Base-by-base conservation (phyloP, 2,888 invertebrate species). In the Prenolepis imparis region DNA sequence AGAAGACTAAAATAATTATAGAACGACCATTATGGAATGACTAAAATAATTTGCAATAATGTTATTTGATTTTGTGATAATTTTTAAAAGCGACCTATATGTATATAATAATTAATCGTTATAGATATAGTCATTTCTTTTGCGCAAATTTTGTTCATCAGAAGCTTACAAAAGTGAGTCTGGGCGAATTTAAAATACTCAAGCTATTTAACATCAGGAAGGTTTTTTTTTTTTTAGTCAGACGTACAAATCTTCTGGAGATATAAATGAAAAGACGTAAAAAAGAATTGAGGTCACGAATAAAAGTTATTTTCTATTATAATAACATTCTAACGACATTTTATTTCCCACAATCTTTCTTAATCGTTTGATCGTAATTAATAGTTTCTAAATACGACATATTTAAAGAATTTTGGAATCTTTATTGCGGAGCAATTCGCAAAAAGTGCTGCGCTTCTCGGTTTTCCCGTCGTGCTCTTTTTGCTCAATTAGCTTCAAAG, bases 401-500 rank as follows among this genome's bases (percentile, higher is more conserved):
- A 32, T 44, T 48, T 52, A 32, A 36, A n/a, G 36, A 48, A 59
- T 70, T 36, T 11, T 21, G 18, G 78, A 24, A 59, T 24, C 15
- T 44, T 44, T 41, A 18, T 32, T 24, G 21, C 28, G 24, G 41
- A 44, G 32, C 6, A 39, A 44, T 32, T 41, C 32, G 59, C 70
- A 68, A 70, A 70, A 59, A 78, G 15, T 70, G 68, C 68, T 78
- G 21, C 41, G 32, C 59, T 59, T 15, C 18, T 70, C 44, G 32
- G 70, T 70, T 70, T 57, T 36, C 15, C 24, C 48, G 21, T 64
- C 66, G 12, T 41, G 12, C 24, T 24, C n/a, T 28, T 32, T 63
- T 80, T 61, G 55, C 73, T 72, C 66, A 84, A 83, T 75, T 74
- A 86, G 63, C 32, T 32, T 36, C 55, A 24, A n/a, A 41, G 28